Evolutionary conservation across 2,888 invertebrate genomes (phyloP), one percentile per base, ranked within the genome.

Genomic region (Danaus chrysippus): DNA sequence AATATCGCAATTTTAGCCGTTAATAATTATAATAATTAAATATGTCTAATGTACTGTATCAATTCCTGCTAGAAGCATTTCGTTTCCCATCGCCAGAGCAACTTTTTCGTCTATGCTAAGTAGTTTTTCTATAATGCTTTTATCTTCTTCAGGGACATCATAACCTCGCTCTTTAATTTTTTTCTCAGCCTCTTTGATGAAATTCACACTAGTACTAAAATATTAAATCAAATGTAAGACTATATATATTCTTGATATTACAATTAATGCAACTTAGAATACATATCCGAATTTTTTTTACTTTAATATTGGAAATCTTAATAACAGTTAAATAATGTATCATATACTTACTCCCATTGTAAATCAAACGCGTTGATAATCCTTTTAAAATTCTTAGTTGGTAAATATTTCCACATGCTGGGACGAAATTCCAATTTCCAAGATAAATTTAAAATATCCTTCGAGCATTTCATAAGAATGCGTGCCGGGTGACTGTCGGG

Each of bases 61-160:
- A 46, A 94, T 92, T 61, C 95, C 95, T 54, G 94, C 95, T 55
- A 93, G 83, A 41, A 95, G 73, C 93, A 95, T 93, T 76, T 95
- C 95, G 69, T 93, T 90, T 0, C 93, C 93, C 93, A 95, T 94
- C 69, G 93, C 91, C 34, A 92, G 74, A 0, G 95, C 95, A 10
- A 94, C 91, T 72, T 87, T 88, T 62, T 92, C 91, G 72, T 94
- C 93, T 17, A 93, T 88, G 9, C 87, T 88, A n/a, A 94, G 77
- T 34, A 95, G 76, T 71, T 93, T 93, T 76, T 95, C 93, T 63
- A 95, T 82, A 17, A 95, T 88, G 74, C 94, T 94, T 64, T 90
- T 86, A n/a, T 91, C 87, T 68, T 91, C 83, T 13, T 90, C 84
- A 23, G 87, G 80, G n/a, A 90, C 74, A 11, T 82, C 79, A 42